Evolutionary conservation across 2,113 vertebrate species (phyloP), one percentile per base, ranked within the genome.

Genomic region (Polypterus senegalus): DNA sequence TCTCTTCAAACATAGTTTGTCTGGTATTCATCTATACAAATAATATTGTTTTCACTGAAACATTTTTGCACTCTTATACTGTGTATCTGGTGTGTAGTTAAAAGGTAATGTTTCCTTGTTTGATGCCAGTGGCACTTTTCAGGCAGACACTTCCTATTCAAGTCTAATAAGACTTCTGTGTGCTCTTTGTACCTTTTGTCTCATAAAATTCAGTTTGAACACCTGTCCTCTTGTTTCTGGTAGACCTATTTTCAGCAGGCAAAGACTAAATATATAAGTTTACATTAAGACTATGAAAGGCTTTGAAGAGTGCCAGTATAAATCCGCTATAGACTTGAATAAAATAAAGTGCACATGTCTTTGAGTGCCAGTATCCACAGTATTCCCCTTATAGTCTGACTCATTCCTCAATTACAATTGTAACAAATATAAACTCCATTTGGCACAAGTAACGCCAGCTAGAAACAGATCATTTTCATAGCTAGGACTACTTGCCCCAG

Each of bases 401-500:
- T 66, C 70, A 67, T 70, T 66, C 53, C 68, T 81, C 73, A 72
- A 65, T 73, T 71, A 76, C 66, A 67, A 45, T 61, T 69, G 55
- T 66, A 67, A 59, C 72, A 60, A 54, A 51, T 75, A 60, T 66
- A 63, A 70, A 68, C 61, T 55, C 9, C 43, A 11, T 10, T 4
- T 2, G 43, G 46, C 9, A 58, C 67, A 65, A 75, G 60, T 11
- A 48, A 63, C 61, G 65, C 61, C 53, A 54, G 47, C 6, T 49
- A 58, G 60, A 8, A 72, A 60, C 57, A 46, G 49, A 11, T 69
- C 9, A 5, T 72, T 65, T 65, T 67, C 51, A 5, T 60, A 54
- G 45, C 46, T 44, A 10, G 11, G 45, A 63, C 64, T 61, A 65
- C 51, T 48, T 63, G 64, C 67, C 54, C 9, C 0, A 3, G 65